Evolutionary conservation across 2,113 vertebrate genomes (phyloP).

Genomic region (Bos taurus): ARS-UCD2.0 NC_037335.1:97469001-97469500

Average conservation of each 20-base stretch:
- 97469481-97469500: slow-evolving; percentile 54
- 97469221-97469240: not conserved
- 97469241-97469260: not conserved
- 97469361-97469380: not conserved
- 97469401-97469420: not conserved
- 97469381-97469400: not conserved
- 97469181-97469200: not conserved
- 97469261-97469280: not conserved
- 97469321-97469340: not conserved
- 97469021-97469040: not conserved
- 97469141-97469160: not conserved
- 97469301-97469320: rapidly evolving
- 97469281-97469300: not conserved
- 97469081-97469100: not conserved
- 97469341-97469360: not conserved
- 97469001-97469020: not conserved
- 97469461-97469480: slow-evolving; percentile 2
- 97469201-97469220: not conserved
- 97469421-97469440: not conserved
- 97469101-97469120: not conserved
- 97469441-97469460: not conserved
- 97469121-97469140: not conserved
- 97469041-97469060: not conserved
- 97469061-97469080: not conserved
- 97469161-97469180: not conserved